Percentiles rank a stretch among this genome's conserved stretches.
Conservation (phyloP, 2,113 vertebrate species). For the Osmerus mordax region DNA sequence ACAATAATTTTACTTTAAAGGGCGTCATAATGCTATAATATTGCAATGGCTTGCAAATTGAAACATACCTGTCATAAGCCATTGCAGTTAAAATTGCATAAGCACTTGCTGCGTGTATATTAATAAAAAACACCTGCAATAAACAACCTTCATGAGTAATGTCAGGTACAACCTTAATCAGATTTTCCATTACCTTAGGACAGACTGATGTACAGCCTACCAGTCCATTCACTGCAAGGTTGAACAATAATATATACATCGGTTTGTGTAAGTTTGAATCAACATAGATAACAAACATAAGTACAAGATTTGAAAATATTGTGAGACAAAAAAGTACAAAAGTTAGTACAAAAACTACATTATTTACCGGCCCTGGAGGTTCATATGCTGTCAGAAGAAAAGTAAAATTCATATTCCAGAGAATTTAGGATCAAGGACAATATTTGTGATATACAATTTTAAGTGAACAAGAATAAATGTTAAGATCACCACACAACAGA, state of each 20-base stretch:
- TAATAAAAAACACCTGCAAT: conserved; percentile 50
- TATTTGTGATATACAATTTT: no score
- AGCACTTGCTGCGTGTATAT: conserved; percentile 43
- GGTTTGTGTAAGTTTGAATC: conserved; percentile 54
- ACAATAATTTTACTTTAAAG: conserved; percentile 31
- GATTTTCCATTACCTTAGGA: conserved; percentile 51
- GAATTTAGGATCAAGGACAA: no score
- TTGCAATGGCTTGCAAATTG: conserved; percentile 63
- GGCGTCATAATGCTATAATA: conserved; percentile 54
- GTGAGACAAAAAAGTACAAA: conserved; percentile 44
- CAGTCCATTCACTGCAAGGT: conserved; percentile 55
- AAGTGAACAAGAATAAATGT: no score
- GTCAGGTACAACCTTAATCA: conserved; percentile 30
- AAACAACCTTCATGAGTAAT: conserved; percentile 46
- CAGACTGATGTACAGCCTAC: conserved; percentile 48
- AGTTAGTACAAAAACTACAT: conserved; percentile 33
- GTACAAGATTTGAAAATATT: conserved; percentile 38
- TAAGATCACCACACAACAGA: no score
- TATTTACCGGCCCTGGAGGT: conserved; percentile 33
- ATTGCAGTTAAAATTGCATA: conserved; percentile 57
- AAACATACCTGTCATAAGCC: conserved; percentile 66
- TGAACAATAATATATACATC: conserved; percentile 58
- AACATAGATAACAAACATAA: conserved; percentile 47
- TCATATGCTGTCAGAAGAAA: conserved; percentile 47
- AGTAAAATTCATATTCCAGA: conserved; percentile 16